Evolutionary conservation across 2,888 invertebrate genomes (phyloP), one percentile per base, ranked within the genome.

Genomic region (Epirrhoe alternata): DNA sequence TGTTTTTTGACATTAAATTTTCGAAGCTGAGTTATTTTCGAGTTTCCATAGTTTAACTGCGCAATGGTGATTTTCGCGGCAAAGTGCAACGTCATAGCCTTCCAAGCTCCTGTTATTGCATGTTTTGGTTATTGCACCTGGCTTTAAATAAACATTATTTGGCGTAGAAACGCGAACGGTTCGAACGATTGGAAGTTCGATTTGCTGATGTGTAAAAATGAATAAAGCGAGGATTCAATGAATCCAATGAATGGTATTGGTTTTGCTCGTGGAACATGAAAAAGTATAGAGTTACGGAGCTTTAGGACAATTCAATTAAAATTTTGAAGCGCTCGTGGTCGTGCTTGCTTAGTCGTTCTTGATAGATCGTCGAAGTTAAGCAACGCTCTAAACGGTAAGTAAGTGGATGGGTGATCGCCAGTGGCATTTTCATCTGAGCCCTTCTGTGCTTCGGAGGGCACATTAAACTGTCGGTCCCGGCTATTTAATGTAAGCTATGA

Each of bases 21-120:
- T 6, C 51, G 5, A 6, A 49, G 2, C 61, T n/a, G 61, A 55
- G 55, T 51, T 33, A 52, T 42, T 64, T 66, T 74, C 78, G 77
- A 72, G 74, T 69, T 72, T 64, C 60, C 61, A 64, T 72, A 72
- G 79, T 83, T 83, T 81, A 77, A 79, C 74, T 31, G 81, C 79
- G 78, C 80, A 78, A 77, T 68, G 72, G 75, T 78, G 77, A 84
- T 83, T 81, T 80, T 80, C 80, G 79, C 79, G 76, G 78, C 66
- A 73, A 74, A 81, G 79, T 81, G 78, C 73, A 75, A 66, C 74
- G 70, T 70, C 79, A 83, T 80, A 77, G 81, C 80, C 78, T 81
- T 80, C 75, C 78, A 79, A 82, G 80, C 79, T 75, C 74, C 74
- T 78, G 74, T 77, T 79, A 80, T 82, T 80, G 79, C 75, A 54